These are phyloP conservation scores for Polyergus mexicanus DNA, from an alignment of 1,140 invertebrate genomes.

Conservation along the genomic window DNA sequence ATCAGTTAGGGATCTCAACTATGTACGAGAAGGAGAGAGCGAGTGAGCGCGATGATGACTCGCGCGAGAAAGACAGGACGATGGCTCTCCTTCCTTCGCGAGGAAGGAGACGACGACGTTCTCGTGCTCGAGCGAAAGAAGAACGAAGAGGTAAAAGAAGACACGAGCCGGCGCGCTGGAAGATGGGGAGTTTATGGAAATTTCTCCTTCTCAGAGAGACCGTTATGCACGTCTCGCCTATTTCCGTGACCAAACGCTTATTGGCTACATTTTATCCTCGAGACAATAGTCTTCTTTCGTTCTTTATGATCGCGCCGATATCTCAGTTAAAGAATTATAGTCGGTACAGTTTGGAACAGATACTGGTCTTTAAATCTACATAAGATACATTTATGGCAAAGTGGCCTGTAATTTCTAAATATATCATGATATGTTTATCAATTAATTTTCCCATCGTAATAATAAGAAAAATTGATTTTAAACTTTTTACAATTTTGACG, in stretches of 20 bases:
- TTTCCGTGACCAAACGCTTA: conserved; percentile 68
- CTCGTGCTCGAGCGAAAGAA: conserved; percentile 31
- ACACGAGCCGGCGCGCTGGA: conserved; percentile 53
- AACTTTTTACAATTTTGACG: neutral
- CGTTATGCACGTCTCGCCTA: conserved; percentile 74
- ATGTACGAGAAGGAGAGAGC: conserved; percentile 76
- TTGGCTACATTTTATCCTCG: conserved; percentile 69
- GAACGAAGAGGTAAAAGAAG: conserved; percentile 41
- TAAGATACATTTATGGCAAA: neutral
- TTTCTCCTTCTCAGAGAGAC: conserved; percentile 69
- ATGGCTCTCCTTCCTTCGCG: conserved; percentile 59
- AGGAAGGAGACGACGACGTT: conserved; percentile 60
- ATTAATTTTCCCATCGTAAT: neutral
- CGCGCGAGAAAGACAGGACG: conserved; percentile 21
- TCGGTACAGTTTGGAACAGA: conserved; percentile 31
- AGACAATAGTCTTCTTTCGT: conserved; percentile 69
- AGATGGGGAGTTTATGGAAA: conserved; percentile 82
- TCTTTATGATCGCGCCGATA: conserved; percentile 68
- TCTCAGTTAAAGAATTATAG: conserved; percentile 67
- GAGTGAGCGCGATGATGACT: conserved; percentile 18
- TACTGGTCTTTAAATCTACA: neutral
- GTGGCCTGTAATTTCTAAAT: neutral
- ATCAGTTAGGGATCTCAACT: conserved; percentile 87
- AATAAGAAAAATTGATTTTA: neutral
- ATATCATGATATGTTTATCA: neutral